phyloP scores from a whole-genome alignment of 2,888 invertebrate genomes.

The Agonopterix alstromeriana region DNA sequence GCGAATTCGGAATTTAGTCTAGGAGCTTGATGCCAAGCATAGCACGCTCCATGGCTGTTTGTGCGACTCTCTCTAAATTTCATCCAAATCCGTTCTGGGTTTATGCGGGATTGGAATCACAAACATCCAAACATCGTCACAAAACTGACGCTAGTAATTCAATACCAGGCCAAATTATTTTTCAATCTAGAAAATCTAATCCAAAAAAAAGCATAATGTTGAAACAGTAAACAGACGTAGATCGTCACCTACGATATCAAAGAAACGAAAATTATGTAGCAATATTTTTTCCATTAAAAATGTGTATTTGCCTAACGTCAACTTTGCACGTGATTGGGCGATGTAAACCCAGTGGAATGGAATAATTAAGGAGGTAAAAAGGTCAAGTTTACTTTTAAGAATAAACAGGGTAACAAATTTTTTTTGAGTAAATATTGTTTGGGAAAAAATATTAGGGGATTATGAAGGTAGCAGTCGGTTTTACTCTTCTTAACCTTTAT shows the following conservation, averaged over 20 bases:
- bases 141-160: background rate
- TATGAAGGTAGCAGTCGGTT: too few species aligned
- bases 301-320: constrained; percentile 6
- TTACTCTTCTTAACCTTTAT: too few species aligned
- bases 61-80: too few species aligned
- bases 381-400: constrained; percentile 6
- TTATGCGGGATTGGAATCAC: too few species aligned
- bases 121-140: too few species aligned
- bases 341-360: constrained; percentile 3
- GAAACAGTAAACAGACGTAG: background rate
- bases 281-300: constrained; percentile 4
- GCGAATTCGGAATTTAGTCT: too few species aligned
- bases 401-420: constrained; percentile 2
- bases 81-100: too few species aligned
- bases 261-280: background rate
- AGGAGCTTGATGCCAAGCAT: too few species aligned
- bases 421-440: background rate
- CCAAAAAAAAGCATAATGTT: background rate
- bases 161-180: background rate
- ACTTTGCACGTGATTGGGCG: constrained; percentile 8
- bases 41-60: too few species aligned
- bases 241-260: background rate
- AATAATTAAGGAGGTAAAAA: constrained; percentile 7
- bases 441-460: too few species aligned
- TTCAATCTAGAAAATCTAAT: background rate